These are phyloP conservation scores for Microcaecilia unicolor DNA, from an alignment of 2,797 vertebrate species.

Conservation along the genomic window DNA sequence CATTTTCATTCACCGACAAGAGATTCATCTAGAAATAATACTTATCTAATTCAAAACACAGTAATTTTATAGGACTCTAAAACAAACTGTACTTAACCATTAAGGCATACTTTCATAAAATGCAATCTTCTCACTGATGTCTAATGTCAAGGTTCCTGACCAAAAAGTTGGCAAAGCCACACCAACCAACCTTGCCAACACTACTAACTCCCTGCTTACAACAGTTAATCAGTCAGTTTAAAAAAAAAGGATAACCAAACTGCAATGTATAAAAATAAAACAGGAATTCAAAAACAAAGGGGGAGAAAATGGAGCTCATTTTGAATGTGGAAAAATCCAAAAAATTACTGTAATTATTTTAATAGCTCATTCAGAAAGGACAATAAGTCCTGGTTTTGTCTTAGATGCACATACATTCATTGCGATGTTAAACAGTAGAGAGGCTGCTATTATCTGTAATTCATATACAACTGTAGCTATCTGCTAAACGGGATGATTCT, in stretches of 20 bases:
- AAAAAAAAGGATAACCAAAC: too few relatives aligned
- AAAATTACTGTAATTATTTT: constrained; percentile 37
- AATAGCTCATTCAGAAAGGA: constrained; percentile 26
- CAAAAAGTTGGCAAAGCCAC: background rate
- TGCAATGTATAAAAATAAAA: background rate
- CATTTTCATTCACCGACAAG: too few relatives aligned
- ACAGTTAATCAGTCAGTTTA: background rate
- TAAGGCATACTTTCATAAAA: background rate
- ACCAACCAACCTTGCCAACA: background rate
- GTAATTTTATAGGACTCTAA: constrained; percentile 4
- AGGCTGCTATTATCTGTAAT: constrained; percentile 19
- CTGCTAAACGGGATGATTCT: constrained; percentile 24
- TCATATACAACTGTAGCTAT: constrained; percentile 21
- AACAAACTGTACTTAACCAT: constrained; percentile 20
- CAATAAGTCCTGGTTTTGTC: constrained; percentile 19
- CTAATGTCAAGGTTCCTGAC: background rate
- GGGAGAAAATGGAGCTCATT: constrained; percentile 19
- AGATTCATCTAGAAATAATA: background rate
- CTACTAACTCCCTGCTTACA: background rate
- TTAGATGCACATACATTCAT: background rate
- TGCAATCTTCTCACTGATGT: background rate
- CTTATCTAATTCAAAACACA: constrained; percentile 19
- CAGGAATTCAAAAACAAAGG: constrained; percentile 22
- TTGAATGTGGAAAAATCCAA: constrained; percentile 15
- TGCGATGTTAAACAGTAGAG: constrained; percentile 4